Evolutionary conservation across 2,113 vertebrate species (phyloP), one percentile per base, ranked within the genome.

Genomic region (Lota lota): DNA sequence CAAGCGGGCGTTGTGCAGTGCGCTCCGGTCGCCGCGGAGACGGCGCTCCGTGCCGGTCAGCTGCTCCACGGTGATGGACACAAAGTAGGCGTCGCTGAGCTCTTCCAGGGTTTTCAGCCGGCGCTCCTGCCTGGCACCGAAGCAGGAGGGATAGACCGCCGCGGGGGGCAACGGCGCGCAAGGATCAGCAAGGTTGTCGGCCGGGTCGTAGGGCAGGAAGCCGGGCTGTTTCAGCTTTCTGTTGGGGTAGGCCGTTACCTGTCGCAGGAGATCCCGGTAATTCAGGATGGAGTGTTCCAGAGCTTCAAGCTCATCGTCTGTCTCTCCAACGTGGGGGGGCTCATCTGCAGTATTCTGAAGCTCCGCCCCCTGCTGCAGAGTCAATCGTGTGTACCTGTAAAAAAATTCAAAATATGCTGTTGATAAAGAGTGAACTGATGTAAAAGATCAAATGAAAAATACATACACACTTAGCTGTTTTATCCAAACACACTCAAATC

Each of bases 181-280:
- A 0, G 64, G 54, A 22, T 89, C 85, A 0, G 68, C 10, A 24
- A 80, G 72, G 0, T 18, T 36, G 21, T 85, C 70, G 0, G 92
- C 92, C 0, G 85, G 88, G 64, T 96, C 93, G 0, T 94, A 94
- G 1, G 94, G 89, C 66, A 93, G 88, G 76, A 94, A 93, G 63
- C 94, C 92, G 0, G 93, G 88, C 15, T 88, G 87, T 79, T 93
- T 94, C 68, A 92, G 63, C 84, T 96, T 96, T 80, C 94, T 93
- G 72, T 94, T 94, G 12, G 95, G 96, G 78, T 97, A 98, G 0
- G 93, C 95, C 6, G 93, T 90, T 69, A 99, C 95, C 83, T 99
- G 97, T 57, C 92, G 95, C 57, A 99, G 85, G 64, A 99, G 89
- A 36, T 96, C 94, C 68, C 93, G 93, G 77, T 98, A 95, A 57